Evolutionary conservation across 2,888 invertebrate species (phyloP).

Genomic region (Argyresthia goedartella): DNA sequence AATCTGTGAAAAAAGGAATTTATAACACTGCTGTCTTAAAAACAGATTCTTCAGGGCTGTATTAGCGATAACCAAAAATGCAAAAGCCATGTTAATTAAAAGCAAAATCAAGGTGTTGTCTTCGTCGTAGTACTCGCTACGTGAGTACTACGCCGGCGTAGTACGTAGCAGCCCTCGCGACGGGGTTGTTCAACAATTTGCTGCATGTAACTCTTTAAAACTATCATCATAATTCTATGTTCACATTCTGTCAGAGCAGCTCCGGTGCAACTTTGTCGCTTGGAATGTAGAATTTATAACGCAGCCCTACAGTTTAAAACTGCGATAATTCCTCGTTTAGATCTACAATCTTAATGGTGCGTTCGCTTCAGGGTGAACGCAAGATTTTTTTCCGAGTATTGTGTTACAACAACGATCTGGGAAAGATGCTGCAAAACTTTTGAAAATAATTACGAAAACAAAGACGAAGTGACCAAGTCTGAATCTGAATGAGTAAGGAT

Average conservation of each 20-base stretch:
- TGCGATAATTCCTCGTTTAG: constrained; percentile 1
- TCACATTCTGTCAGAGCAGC: constrained; percentile 52
- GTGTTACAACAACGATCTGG: too few relatives aligned
- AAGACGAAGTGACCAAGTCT: too few relatives aligned
- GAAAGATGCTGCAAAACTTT: too few relatives aligned
- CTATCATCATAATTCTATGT: constrained; percentile 62
- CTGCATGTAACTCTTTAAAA: constrained; percentile 57
- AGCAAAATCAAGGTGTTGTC: constrained; percentile 6
- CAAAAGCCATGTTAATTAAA: too few relatives aligned
- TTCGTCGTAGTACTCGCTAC: constrained; percentile 29
- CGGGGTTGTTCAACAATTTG: constrained; percentile 41
- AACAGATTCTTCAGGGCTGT: too few relatives aligned
- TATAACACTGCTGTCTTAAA: too few relatives aligned
- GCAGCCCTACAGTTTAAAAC: neutral
- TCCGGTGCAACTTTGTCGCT: constrained; percentile 13
- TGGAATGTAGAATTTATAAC: constrained; percentile 20
- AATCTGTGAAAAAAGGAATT: too few relatives aligned
- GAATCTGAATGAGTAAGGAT: too few relatives aligned
- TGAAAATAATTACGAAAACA: too few relatives aligned
- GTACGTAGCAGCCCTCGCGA: constrained; percentile 28
- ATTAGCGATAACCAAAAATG: too few relatives aligned
- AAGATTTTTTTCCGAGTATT: too few relatives aligned
- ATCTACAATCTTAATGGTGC: constrained; percentile 2
- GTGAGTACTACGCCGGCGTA: constrained; percentile 1
- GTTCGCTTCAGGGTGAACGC: neutral